These are phyloP conservation scores for Panagrolaimus sp. DNA, from an alignment of 1,140 invertebrate species.

Conservation along the genomic window DNA sequence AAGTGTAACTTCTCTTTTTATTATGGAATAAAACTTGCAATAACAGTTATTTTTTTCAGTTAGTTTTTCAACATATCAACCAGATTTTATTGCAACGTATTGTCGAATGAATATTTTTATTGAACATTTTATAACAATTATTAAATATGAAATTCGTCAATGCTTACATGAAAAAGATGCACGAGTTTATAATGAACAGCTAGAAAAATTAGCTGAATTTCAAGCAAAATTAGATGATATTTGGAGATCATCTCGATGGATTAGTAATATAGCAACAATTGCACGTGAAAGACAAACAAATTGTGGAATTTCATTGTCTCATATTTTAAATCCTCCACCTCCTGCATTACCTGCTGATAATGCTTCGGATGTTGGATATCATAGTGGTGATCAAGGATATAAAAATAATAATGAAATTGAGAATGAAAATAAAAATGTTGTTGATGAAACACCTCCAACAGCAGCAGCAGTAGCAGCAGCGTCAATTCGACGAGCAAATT, in stretches of 20 bases:
- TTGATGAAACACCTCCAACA: neutral
- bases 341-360: neutral
- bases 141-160: slow-evolving; percentile 39
- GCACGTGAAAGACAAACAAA: slow-evolving; percentile 23
- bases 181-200: slow-evolving; percentile 30
- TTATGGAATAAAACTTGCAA: neutral
- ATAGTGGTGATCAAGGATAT: slow-evolving; percentile 14
- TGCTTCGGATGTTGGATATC: slow-evolving; percentile 19
- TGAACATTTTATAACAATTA: slow-evolving; percentile 37
- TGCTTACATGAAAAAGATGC: slow-evolving; percentile 30
- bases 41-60: slow-evolving; percentile 22
- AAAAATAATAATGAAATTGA: neutral
- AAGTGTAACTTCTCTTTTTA: neutral
- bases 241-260: slow-evolving; percentile 31
- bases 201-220: slow-evolving; percentile 30
- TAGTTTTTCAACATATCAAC: slow-evolving; percentile 32
- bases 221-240: slow-evolving; percentile 32
- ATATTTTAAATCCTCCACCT: slow-evolving; percentile 10
- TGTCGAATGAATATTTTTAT: slow-evolving; percentile 36
- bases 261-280: slow-evolving; percentile 38
- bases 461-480: neutral
- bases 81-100: slow-evolving; percentile 38
- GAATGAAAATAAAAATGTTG: neutral
- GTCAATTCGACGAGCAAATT: neutral
- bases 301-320: neutral